Evolutionary conservation across 2,797 vertebrate genomes (phyloP).

Genomic region (Mus spretus): DNA sequence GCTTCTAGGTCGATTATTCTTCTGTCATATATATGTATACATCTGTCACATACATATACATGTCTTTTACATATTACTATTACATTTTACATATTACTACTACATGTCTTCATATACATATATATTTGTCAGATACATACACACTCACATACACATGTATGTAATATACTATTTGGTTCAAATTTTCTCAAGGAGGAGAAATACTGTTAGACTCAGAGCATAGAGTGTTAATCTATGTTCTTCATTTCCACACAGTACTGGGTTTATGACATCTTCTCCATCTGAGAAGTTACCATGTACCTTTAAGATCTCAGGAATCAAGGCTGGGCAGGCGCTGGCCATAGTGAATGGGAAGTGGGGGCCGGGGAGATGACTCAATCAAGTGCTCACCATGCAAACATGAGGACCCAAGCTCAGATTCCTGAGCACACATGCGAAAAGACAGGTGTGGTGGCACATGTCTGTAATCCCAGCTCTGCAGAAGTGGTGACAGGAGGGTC

Average conservation of each 20-base stretch:
- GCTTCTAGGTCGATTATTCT: neutral
- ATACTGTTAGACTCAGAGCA: neutral
- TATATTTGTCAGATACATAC: too few relatives aligned
- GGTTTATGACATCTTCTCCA: too few relatives aligned
- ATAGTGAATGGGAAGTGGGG: neutral
- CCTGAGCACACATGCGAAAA: neutral
- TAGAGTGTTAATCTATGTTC: neutral
- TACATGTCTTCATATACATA: neutral
- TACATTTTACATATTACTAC: too few relatives aligned
- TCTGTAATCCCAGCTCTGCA: neutral
- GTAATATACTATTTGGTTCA: neutral
- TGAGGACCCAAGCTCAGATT: neutral
- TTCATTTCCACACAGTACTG: neutral
- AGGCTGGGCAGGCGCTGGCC: neutral
- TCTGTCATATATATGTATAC: neutral
- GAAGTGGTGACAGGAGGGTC: neutral
- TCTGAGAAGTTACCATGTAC: neutral
- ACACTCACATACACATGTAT: too few relatives aligned
- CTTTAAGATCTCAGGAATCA: neutral
- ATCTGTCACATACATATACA: neutral
- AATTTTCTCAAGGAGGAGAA: neutral
- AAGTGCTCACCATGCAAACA: neutral
- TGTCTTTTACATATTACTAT: too few relatives aligned
- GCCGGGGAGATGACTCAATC: neutral
- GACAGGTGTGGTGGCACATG: neutral